Percentiles rank a stretch among this genome's conserved stretches.
These are phyloP conservation scores for Zenarchopterus dispar DNA, from an alignment of 2,797 vertebrate genomes.

Conservation along the genomic window DNA sequence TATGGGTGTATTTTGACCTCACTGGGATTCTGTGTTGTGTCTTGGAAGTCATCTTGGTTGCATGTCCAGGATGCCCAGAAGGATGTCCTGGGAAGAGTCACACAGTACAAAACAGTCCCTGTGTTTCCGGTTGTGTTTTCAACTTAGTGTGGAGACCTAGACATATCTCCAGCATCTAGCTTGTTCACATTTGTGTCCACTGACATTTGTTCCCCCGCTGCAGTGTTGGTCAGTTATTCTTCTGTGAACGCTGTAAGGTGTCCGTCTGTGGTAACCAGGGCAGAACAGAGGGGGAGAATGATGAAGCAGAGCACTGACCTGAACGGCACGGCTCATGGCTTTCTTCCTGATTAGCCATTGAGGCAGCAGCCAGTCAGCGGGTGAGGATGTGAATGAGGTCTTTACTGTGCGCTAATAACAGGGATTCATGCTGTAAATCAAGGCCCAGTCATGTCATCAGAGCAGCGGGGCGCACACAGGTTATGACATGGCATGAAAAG, in stretches of 20 bases:
- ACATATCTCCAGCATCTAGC: no score
- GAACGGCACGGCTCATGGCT: constrained; percentile 53
- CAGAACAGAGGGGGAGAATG: constrained; percentile 37
- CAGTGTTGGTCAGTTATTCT: constrained; percentile 45
- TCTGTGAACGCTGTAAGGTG: constrained; percentile 48
- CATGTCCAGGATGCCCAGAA: no score
- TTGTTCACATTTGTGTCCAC: background rate
- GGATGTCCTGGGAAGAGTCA: no score
- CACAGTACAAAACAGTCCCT: no score
- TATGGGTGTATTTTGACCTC: no score
- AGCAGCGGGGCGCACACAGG: no score
- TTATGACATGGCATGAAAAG: no score
- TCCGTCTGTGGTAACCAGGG: constrained; percentile 52
- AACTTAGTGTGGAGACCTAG: no score
- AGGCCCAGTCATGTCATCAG: no score
- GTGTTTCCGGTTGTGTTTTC: background rate
- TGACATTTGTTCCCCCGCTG: constrained; percentile 26
- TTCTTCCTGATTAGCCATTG: constrained; percentile 51
- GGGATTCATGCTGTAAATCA: constrained; percentile 61
- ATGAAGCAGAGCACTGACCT: constrained; percentile 60
- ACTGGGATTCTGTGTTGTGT: no score
- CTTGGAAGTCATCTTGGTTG: no score
- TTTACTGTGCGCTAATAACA: constrained; percentile 63
- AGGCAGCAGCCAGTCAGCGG: constrained; percentile 40
- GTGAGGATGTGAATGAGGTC: constrained; percentile 55